Percentiles rank a stretch among this genome's conserved stretches.
Conservation (phyloP, 2,113 vertebrate species). For the Tonatia bakeri region DNA sequence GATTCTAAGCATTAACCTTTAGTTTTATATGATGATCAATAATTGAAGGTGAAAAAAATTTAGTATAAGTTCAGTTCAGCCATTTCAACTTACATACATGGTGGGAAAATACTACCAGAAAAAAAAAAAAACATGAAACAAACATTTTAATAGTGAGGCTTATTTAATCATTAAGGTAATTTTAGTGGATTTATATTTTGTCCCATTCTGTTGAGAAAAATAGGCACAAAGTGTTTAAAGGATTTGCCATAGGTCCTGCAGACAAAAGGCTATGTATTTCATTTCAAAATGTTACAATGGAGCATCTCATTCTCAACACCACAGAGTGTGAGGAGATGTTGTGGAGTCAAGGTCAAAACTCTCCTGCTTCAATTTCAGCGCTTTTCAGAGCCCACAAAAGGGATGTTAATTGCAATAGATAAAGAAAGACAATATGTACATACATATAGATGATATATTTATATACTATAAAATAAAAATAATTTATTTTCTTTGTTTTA, state of each 20-base stretch:
- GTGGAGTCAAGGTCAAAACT: neutral
- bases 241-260: neutral
- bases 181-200: neutral
- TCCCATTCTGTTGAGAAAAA: neutral
- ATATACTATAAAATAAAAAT: neutral
- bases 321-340: neutral
- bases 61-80: neutral
- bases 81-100: neutral
- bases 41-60: neutral
- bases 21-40: neutral
- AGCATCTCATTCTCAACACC: neutral
- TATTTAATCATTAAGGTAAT: neutral
- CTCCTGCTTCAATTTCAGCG: neutral
- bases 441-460: neutral
- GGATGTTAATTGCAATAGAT: neutral
- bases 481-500: neutral
- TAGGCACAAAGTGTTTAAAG: neutral
- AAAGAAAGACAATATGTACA: neutral
- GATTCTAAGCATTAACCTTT: neutral
- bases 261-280: neutral
- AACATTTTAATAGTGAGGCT: neutral
- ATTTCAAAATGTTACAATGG: neutral
- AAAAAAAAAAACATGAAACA: neutral
- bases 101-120: neutral
- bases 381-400: neutral